Evolutionary conservation across 2,113 vertebrate genomes (phyloP).

Genomic region (Polypterus bichir): DNA sequence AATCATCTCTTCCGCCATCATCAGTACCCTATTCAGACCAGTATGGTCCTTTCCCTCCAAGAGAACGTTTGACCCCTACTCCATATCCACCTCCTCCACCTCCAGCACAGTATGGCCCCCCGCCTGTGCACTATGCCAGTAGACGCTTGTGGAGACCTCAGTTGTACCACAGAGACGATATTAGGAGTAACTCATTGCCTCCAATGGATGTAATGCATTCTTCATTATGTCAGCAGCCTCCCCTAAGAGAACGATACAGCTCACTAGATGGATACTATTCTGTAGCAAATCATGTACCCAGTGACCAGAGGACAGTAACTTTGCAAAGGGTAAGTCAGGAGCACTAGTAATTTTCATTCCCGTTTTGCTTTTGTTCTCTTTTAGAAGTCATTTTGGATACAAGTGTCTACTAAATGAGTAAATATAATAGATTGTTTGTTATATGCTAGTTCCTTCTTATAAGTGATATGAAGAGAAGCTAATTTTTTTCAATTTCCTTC

Average conservation of each 20-base stretch:
- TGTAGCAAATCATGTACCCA: slow-evolving; percentile 58
- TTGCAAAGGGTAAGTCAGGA: slow-evolving; percentile 66
- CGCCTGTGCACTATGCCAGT: slow-evolving; percentile 79
- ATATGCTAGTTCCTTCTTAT: too few species aligned
- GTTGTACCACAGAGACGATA: slow-evolving; percentile 85
- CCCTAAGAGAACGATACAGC: slow-evolving; percentile 84
- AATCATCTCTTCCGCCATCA: slow-evolving; percentile 70
- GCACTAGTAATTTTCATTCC: slow-evolving; percentile 6
- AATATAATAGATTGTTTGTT: too few species aligned
- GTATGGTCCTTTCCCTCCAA: slow-evolving; percentile 58
- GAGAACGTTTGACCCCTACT: slow-evolving; percentile 65
- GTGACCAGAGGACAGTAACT: slow-evolving; percentile 67
- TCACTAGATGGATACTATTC: slow-evolving; percentile 87
- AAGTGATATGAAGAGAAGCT: too few species aligned
- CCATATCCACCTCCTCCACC: slow-evolving; percentile 65
- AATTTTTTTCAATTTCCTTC: too few species aligned
- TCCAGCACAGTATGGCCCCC: slow-evolving; percentile 67
- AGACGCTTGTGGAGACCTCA: slow-evolving; percentile 86
- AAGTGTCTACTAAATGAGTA: too few species aligned
- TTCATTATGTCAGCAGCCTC: slow-evolving; percentile 73
- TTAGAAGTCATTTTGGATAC: not conserved
- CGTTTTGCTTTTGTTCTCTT: slow-evolving; percentile 24
- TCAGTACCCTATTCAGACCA: slow-evolving; percentile 68
- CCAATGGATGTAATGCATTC: slow-evolving; percentile 86
- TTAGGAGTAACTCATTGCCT: slow-evolving; percentile 89